These are phyloP conservation scores for Schizopygopsis malacanthus DNA, from an alignment of 2,797 vertebrate genomes.

Conservation along the genomic window DNA sequence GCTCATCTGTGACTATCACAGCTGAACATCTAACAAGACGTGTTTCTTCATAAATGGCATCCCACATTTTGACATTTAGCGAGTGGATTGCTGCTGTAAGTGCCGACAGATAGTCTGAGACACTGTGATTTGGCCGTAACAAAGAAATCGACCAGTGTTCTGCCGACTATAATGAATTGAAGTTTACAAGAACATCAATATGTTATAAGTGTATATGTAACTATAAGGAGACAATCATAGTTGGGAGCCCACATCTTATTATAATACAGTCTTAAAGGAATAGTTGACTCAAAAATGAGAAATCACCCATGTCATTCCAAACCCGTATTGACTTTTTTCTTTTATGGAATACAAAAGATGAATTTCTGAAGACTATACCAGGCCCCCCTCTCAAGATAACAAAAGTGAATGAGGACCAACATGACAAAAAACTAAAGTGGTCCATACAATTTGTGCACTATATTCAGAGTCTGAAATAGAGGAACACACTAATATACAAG, in stretches of 20 bases:
- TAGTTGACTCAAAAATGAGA: background rate
- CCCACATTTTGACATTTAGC: slow-evolving; percentile 35
- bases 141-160: slow-evolving; percentile 25
- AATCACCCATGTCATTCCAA: background rate
- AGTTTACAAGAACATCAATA: slow-evolving; percentile 26
- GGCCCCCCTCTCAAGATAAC: background rate
- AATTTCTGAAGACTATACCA: background rate
- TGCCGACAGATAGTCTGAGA: slow-evolving; percentile 12
- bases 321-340: background rate
- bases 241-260: background rate
- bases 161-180: slow-evolving; percentile 22
- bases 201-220: background rate
- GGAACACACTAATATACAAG: background rate
- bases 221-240: slow-evolving; percentile 15
- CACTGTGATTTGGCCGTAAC: background rate
- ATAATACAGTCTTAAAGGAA: background rate
- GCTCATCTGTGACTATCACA: slow-evolving; percentile 25
- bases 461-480: background rate
- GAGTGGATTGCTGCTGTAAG: slow-evolving; percentile 20
- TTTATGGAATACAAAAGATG: background rate
- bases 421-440: background rate
- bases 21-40: slow-evolving; percentile 34
- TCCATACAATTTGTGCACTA: background rate
- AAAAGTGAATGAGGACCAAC: background rate
- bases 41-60: slow-evolving; percentile 26